These are phyloP conservation scores for Leucania comma DNA, from an alignment of 2,888 invertebrate genomes.

Conservation along the genomic window DNA sequence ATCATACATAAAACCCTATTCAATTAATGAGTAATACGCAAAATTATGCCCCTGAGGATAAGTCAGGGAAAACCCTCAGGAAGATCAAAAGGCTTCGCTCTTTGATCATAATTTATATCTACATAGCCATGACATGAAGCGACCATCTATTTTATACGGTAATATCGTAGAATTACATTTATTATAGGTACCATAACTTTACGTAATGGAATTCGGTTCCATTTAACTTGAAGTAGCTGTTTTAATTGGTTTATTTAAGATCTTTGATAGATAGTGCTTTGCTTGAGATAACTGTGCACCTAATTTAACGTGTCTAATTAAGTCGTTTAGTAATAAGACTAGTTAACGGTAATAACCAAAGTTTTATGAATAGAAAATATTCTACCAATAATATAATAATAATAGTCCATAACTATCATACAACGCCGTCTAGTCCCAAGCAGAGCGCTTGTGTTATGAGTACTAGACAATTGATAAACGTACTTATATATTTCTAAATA, in stretches of 20 bases:
- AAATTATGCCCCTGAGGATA: slow-evolving; percentile 35
- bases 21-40: slow-evolving; percentile 36
- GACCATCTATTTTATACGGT: slow-evolving; percentile 5
- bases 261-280: slow-evolving; percentile 21
- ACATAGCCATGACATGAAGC: slow-evolving; percentile 2
- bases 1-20: slow-evolving; percentile 45
- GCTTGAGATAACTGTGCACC: slow-evolving; percentile 7
- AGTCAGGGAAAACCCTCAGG: slow-evolving; percentile 13
- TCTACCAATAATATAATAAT: too few relatives aligned
- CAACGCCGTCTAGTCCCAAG: too few relatives aligned
- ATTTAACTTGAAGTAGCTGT: slow-evolving; percentile 17
- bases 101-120: slow-evolving; percentile 49
- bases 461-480: too few relatives aligned
- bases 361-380: background rate
- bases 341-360: background rate
- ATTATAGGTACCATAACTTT: slow-evolving; percentile 9
- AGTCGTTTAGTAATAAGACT: slow-evolving; percentile 15
- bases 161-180: slow-evolving; percentile 17
- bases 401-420: too few relatives aligned
- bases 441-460: too few relatives aligned
- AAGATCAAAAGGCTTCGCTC: slow-evolving; percentile 39
- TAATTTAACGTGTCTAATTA: slow-evolving; percentile 36
- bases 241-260: slow-evolving; percentile 44
- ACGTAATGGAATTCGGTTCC: slow-evolving; percentile 21
- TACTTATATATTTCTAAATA: too few relatives aligned